A percentile compares a stretch with the other conserved stretches of the same genome.
These are phyloP conservation scores for Euglossa dilemma DNA, from an alignment of 1,140 invertebrate species.

Conservation along the genomic window DNA sequence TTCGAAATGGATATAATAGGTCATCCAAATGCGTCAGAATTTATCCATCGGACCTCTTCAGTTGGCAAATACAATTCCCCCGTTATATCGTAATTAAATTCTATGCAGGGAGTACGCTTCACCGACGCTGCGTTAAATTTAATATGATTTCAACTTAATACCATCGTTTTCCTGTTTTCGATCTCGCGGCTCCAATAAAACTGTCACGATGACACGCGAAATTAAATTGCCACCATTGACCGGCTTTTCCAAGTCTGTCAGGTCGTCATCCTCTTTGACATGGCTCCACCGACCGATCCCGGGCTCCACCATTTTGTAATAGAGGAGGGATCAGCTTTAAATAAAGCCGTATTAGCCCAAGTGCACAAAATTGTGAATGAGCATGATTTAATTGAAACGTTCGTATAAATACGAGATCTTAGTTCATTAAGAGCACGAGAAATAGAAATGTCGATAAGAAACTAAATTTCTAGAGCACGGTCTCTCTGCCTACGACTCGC, in stretches of 20 bases:
- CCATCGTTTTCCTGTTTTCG: neutral
- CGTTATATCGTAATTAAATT: neutral
- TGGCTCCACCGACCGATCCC: fast-evolving
- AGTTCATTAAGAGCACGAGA: too few relatives aligned
- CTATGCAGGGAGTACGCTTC: neutral
- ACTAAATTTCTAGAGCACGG: neutral
- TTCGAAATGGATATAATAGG: neutral
- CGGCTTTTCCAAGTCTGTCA: neutral
- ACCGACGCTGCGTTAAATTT: neutral
- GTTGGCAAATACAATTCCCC: neutral
- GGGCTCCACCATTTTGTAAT: too few relatives aligned
- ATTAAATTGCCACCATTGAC: neutral
- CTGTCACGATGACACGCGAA: neutral
- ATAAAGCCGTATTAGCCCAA: neutral
- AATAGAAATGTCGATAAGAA: neutral
- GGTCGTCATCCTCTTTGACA: too few relatives aligned
- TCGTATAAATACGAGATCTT: too few relatives aligned
- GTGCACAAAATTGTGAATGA: neutral
- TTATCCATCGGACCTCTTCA: neutral
- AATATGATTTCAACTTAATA: neutral
- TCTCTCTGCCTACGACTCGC: neutral
- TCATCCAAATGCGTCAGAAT: too few relatives aligned
- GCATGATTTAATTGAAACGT: neutral
- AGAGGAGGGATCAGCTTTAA: neutral
- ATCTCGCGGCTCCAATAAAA: neutral